Percentiles rank a stretch among this genome's conserved stretches.
Conservation (phyloP, 1,140 invertebrate genomes). For the Heliothis virescens region DNA sequence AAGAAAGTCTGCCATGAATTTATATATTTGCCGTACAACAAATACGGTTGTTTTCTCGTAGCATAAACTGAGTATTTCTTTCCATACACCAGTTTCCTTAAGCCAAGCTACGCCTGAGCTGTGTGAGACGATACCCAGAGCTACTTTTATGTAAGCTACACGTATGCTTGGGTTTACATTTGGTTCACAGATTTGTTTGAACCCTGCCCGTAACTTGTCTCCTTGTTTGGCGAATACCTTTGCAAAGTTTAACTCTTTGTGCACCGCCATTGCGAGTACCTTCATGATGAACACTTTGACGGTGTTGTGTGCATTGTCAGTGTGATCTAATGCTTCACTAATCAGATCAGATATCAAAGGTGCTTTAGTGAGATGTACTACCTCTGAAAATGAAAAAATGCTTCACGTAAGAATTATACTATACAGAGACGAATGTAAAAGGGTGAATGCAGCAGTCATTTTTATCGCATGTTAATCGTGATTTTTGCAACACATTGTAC, state of each 20-base stretch:
- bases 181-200: slow-evolving; percentile 66
- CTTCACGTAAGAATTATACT: slow-evolving; percentile 15
- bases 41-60: slow-evolving; percentile 76
- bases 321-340: slow-evolving; percentile 59
- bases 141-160: slow-evolving; percentile 77
- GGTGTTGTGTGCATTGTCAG: slow-evolving; percentile 68
- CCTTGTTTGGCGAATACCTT: slow-evolving; percentile 68
- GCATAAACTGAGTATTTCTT: slow-evolving; percentile 70
- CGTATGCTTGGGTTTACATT: slow-evolving; percentile 68
- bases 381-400: slow-evolving; percentile 67
- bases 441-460: too few species aligned
- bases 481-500: too few species aligned
- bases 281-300: slow-evolving; percentile 77
- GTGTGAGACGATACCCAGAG: slow-evolving; percentile 68
- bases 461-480: too few species aligned
- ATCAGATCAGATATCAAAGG: slow-evolving; percentile 68
- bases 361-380: slow-evolving; percentile 58
- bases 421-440: too few species aligned
- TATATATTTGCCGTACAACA: slow-evolving; percentile 74
- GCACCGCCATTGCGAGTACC: slow-evolving; percentile 63
- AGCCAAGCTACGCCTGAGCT: slow-evolving; percentile 74
- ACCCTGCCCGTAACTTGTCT: slow-evolving; percentile 61
- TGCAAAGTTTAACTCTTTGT: slow-evolving; percentile 70
- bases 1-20: slow-evolving; percentile 72
- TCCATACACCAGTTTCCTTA: slow-evolving; percentile 71